Conservation (phyloP, 2,113 vertebrate species). For the Eidolon helvum region DNA sequence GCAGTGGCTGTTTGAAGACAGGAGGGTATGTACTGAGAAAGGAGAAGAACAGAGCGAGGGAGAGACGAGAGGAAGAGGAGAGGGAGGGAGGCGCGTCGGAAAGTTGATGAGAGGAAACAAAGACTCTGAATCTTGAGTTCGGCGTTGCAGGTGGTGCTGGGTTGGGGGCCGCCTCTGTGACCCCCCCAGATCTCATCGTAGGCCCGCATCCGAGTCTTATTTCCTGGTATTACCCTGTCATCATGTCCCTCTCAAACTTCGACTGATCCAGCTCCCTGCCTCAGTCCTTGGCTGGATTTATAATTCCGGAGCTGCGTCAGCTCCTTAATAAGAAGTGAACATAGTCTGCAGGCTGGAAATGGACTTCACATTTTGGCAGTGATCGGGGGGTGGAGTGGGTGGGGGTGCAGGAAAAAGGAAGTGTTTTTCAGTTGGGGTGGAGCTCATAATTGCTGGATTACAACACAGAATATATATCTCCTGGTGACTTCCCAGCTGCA, state of each 20-base stretch:
- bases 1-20: background rate
- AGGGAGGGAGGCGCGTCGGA: background rate
- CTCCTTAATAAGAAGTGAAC: slow-evolving; percentile 34
- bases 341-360: background rate
- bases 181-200: background rate
- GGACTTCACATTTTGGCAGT: slow-evolving; percentile 59
- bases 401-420: slow-evolving; percentile 56
- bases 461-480: slow-evolving; percentile 69
- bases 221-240: background rate
- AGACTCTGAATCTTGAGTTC: accelerated
- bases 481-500: slow-evolving; percentile 80
- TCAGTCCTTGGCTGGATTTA: background rate
- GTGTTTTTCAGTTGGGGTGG: slow-evolving; percentile 61
- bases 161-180: background rate
- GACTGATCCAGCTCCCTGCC: background rate
- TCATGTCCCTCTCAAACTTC: background rate
- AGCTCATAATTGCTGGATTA: slow-evolving; percentile 60
- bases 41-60: background rate
- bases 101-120: background rate
- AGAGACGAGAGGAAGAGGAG: background rate
- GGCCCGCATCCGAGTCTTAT: background rate
- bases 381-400: background rate
- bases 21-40: background rate
- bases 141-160: background rate
- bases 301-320: slow-evolving; percentile 5